Evolutionary conservation across 2,797 vertebrate species (phyloP).

Genomic region (Takifugu ocellatus): DNA sequence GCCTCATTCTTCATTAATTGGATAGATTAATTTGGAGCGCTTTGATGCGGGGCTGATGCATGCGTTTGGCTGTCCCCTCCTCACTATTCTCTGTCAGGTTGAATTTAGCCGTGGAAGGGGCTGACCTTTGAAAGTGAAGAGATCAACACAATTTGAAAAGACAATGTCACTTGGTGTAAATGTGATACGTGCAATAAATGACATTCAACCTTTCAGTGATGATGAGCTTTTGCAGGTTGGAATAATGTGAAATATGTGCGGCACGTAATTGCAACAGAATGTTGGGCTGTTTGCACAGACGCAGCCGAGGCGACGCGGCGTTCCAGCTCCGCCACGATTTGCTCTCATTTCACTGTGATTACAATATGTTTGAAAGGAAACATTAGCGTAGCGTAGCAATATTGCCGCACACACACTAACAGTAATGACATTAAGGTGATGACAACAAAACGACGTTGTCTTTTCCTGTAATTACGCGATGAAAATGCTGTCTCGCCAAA

Average conservation of each 20-base stretch:
- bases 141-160: constrained; percentile 99
- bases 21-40: constrained; percentile 93
- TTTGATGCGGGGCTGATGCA: constrained; percentile 89
- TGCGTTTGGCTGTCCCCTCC: constrained; percentile 86
- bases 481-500: background rate
- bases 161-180: constrained; percentile 99
- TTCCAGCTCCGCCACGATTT: constrained; percentile 28
- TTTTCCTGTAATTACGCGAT: constrained; percentile 49
- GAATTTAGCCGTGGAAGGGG: constrained; percentile 93
- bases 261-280: constrained; percentile 47
- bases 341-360: constrained; percentile 53
- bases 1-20: constrained; percentile 94
- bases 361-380: constrained; percentile 58
- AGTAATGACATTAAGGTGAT: constrained; percentile 42
- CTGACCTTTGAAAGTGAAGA: constrained; percentile 99
- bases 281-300: constrained; percentile 33
- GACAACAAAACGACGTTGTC: constrained; percentile 43
- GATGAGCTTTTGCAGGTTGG: constrained; percentile 73
- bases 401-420: constrained; percentile 48
- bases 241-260: constrained; percentile 60
- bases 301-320: constrained; percentile 25
- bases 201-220: constrained; percentile 82
- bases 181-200: constrained; percentile 88
- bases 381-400: constrained; percentile 55
- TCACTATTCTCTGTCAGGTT: constrained; percentile 96